Evolutionary conservation across 2,797 vertebrate species (phyloP).

Genomic region (Darevskia nairensis): DNA sequence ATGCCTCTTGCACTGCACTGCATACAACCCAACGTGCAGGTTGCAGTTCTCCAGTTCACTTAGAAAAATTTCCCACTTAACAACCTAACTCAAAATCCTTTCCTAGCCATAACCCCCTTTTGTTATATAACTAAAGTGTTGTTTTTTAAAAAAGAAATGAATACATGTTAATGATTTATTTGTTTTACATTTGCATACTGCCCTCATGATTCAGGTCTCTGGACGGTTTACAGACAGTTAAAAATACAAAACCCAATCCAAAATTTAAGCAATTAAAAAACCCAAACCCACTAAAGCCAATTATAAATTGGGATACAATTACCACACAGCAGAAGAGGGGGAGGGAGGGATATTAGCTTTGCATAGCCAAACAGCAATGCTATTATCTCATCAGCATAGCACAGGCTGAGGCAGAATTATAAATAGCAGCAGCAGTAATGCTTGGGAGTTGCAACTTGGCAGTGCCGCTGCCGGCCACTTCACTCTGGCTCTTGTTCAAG

Average conservation of each 20-base stretch:
- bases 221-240: background rate
- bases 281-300: background rate
- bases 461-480: slow-evolving; percentile 14
- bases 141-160: background rate
- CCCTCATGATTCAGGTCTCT: background rate
- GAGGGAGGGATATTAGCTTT: slow-evolving; percentile 35
- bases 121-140: slow-evolving; percentile 41
- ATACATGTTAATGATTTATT: background rate
- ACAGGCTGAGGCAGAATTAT: slow-evolving; percentile 41
- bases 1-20: too few relatives aligned
- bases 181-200: background rate
- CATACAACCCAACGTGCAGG: too few relatives aligned
- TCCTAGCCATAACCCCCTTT: background rate
- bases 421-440: slow-evolving; percentile 54
- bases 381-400: slow-evolving; percentile 57
- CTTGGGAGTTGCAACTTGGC: slow-evolving; percentile 61
- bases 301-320: slow-evolving; percentile 32
- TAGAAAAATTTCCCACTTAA: background rate
- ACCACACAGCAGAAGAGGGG: slow-evolving; percentile 41
- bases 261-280: background rate
- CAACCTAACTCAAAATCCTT: background rate
- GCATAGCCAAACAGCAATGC: slow-evolving; percentile 50
- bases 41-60: too few relatives aligned
- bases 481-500: slow-evolving; percentile 24
- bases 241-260: background rate